A percentile compares a stretch with the other conserved stretches of the same genome.
These are phyloP conservation scores for Crocallis elinguaria DNA, from an alignment of 2,888 invertebrate species.

Conservation along the genomic window DNA sequence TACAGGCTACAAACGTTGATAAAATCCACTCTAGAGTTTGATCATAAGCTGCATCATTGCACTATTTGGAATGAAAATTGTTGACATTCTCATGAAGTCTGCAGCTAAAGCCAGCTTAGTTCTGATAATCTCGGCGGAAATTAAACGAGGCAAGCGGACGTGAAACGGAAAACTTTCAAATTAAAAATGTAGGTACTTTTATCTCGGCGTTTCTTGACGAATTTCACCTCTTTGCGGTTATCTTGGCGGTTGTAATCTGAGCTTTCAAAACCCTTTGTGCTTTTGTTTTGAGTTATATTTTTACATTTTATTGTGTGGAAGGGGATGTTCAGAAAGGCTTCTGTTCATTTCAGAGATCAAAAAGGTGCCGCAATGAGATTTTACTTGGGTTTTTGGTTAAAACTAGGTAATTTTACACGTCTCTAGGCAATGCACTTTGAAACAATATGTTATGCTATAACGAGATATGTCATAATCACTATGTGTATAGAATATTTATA, in stretches of 20 bases:
- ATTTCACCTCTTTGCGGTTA: constrained; percentile 58
- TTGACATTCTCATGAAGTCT: constrained; percentile 26
- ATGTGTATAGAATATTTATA: too few relatives aligned
- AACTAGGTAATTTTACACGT: too few relatives aligned
- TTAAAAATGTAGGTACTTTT: constrained; percentile 67
- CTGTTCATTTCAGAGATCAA: not conserved
- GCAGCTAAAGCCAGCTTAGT: constrained; percentile 59
- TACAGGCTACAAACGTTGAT: too few relatives aligned
- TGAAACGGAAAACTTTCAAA: constrained; percentile 72
- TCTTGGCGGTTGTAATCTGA: constrained; percentile 56
- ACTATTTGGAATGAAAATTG: constrained; percentile 25
- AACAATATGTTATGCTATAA: too few relatives aligned
- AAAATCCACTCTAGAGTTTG: constrained; percentile 28
- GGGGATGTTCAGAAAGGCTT: not conserved
- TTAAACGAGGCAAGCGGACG: constrained; percentile 72
- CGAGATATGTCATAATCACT: too few relatives aligned
- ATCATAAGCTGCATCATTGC: constrained; percentile 47
- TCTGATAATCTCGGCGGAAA: constrained; percentile 76
- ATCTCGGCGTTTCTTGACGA: constrained; percentile 62
- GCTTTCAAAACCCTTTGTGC: constrained; percentile 46
- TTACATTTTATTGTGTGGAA: constrained; percentile 9
- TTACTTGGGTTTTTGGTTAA: too few relatives aligned
- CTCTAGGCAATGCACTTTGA: too few relatives aligned
- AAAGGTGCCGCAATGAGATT: too few relatives aligned
- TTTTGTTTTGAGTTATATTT: constrained; percentile 19